Conservation (phyloP, 2,888 invertebrate species). For the Drosophila tanythrix region DNA sequence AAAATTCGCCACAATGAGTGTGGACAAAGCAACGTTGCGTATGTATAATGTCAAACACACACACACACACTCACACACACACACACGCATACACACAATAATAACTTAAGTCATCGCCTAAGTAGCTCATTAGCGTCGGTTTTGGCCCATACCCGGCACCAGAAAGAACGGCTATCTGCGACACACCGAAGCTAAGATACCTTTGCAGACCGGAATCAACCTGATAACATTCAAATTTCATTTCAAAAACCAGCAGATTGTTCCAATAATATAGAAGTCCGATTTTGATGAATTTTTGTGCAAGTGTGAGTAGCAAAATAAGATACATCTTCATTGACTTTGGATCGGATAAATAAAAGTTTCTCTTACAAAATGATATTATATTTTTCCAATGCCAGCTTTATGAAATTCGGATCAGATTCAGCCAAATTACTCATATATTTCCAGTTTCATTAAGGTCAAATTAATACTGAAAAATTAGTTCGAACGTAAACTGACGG, state of each 20-base stretch:
- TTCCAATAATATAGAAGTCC: neutral
- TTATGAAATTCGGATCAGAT: neutral
- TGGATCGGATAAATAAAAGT: neutral
- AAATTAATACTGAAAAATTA: neutral
- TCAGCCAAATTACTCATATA: too few relatives aligned
- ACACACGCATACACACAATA: slow-evolving; percentile 47
- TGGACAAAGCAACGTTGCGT: slow-evolving; percentile 54
- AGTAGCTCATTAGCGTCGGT: slow-evolving; percentile 77
- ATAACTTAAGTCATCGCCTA: slow-evolving; percentile 74
- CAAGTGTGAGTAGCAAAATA: neutral
- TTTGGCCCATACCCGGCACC: slow-evolving; percentile 39
- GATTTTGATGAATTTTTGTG: neutral
- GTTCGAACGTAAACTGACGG: neutral
- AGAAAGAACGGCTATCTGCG: slow-evolving; percentile 14
- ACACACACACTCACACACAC: slow-evolving; percentile 8
- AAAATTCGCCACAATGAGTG: slow-evolving; percentile 16
- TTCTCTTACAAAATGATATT: neutral
- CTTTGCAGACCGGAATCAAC: neutral
- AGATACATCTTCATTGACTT: neutral
- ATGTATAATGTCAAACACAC: slow-evolving; percentile 64
- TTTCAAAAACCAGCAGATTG: neutral
- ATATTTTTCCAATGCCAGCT: neutral
- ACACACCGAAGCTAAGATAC: neutral
- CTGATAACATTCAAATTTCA: neutral
- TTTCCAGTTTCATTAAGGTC: neutral